These are phyloP conservation scores for Trachythela sp. DNA, from an alignment of 64 coral and sea anemone genomes.

Conservation along the genomic window DNA sequence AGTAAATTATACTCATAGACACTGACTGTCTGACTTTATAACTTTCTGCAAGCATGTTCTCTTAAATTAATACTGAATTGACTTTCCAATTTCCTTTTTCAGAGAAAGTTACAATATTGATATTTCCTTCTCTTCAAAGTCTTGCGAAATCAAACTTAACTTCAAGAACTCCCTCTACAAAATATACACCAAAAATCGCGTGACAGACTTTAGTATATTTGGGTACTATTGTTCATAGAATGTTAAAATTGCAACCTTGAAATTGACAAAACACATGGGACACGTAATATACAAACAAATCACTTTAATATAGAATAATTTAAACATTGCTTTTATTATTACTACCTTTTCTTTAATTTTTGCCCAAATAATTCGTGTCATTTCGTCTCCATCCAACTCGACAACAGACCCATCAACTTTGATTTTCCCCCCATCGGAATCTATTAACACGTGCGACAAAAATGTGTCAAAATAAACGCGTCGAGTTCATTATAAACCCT, in stretches of 20 bases:
- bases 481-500: neutral
- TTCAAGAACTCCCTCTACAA: neutral
- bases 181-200: neutral
- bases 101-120: neutral
- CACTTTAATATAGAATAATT: neutral
- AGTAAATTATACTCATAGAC: too few relatives aligned
- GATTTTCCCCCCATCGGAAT: slow-evolving; percentile 58
- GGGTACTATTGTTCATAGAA: neutral
- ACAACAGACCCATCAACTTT: slow-evolving; percentile 87
- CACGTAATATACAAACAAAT: neutral
- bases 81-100: neutral
- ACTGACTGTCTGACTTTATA: too few relatives aligned
- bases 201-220: neutral
- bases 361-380: slow-evolving; percentile 96
- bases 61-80: too few relatives aligned
- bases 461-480: neutral
- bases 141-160: neutral
- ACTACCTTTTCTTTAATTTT: slow-evolving; percentile 97
- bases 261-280: neutral
- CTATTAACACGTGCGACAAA: slow-evolving; percentile 24
- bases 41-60: too few relatives aligned
- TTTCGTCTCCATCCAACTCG: slow-evolving; percentile 95
- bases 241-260: neutral
- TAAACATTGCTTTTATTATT: neutral
- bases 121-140: neutral